Conservation (phyloP, 2,888 invertebrate species). For the Scaptodrosophila latifasciaeformis region DNA sequence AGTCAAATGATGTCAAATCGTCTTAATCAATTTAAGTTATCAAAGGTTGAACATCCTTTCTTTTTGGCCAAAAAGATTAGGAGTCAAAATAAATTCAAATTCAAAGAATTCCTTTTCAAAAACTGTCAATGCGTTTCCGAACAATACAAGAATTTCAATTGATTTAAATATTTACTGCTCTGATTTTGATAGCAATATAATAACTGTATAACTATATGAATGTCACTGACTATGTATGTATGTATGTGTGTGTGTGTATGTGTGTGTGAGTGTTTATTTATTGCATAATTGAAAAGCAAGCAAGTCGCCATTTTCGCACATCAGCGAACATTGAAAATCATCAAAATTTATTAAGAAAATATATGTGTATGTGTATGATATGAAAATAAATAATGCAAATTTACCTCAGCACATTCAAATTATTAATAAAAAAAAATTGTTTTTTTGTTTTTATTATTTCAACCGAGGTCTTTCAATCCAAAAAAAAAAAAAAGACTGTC, state of each 20-base stretch:
- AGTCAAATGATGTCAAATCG: too few relatives aligned
- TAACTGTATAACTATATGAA: constrained; percentile 18
- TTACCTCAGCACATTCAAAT: constrained; percentile 15
- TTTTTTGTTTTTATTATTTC: not conserved
- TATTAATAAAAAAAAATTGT: not conserved
- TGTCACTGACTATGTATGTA: constrained; percentile 1
- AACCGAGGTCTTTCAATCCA: constrained; percentile 10
- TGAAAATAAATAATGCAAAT: constrained; percentile 59
- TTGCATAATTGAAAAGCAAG: constrained; percentile 53
- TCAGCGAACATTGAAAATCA: constrained; percentile 54
- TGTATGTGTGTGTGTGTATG: not conserved
- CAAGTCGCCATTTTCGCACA: constrained; percentile 58
- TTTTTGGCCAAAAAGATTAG: too few relatives aligned
- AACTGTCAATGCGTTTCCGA: too few relatives aligned
- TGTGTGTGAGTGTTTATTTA: constrained; percentile 19
- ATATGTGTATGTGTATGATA: constrained; percentile 39
- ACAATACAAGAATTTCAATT: constrained; percentile 13
- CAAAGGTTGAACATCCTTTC: too few relatives aligned
- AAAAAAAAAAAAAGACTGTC: constrained; percentile 9
- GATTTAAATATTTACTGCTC: constrained; percentile 10
- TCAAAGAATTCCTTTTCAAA: too few relatives aligned
- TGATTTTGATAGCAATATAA: not conserved
- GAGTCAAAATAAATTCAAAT: too few relatives aligned
- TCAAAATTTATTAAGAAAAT: constrained; percentile 49
- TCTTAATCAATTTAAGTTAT: too few relatives aligned